Percentiles rank a stretch among this genome's conserved stretches.
Evolutionary conservation across 2,888 invertebrate species (phyloP).

Genomic region (Yponomeuta cagnagella): DNA sequence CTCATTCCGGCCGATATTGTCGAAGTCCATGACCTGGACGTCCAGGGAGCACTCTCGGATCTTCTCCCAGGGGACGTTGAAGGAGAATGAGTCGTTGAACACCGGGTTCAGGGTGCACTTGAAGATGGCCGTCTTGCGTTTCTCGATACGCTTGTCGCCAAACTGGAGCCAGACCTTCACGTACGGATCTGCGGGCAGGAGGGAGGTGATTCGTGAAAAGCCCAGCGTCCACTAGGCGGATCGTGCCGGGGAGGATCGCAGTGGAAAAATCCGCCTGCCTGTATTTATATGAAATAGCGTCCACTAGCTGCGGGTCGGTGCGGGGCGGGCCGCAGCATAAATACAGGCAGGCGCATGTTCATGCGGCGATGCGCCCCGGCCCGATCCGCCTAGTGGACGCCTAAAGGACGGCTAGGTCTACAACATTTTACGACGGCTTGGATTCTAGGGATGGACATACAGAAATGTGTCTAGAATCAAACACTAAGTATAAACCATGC

Average conservation of each 20-base stretch:
- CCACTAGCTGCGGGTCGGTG: no score
- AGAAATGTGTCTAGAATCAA: neutral
- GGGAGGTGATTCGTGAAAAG: neutral
- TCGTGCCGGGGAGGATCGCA: no score
- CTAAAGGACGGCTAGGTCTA: neutral
- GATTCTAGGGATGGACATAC: neutral
- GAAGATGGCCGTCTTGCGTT: constrained; percentile 95
- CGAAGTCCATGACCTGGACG: constrained; percentile 96
- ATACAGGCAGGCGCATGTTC: no score
- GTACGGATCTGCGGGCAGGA: constrained; percentile 88
- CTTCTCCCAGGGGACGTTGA: constrained; percentile 98
- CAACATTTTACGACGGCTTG: no score
- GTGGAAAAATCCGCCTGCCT: no score
- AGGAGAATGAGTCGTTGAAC: constrained; percentile 96
- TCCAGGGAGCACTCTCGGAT: constrained; percentile 93
- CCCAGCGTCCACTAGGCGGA: no score
- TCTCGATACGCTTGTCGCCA: constrained; percentile 95
- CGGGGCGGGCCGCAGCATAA: no score
- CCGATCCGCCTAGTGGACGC: no score
- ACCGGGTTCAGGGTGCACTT: constrained; percentile 96
- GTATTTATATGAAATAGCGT: no score
- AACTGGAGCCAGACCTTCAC: constrained; percentile 99
- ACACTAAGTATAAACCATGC: neutral
- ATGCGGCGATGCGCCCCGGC: no score
- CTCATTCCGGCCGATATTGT: constrained; percentile 95